Percentiles rank a stretch among this genome's conserved stretches.
Conservation (phyloP, 2,797 vertebrate genomes). For the Toxotes lorentzi region DNA sequence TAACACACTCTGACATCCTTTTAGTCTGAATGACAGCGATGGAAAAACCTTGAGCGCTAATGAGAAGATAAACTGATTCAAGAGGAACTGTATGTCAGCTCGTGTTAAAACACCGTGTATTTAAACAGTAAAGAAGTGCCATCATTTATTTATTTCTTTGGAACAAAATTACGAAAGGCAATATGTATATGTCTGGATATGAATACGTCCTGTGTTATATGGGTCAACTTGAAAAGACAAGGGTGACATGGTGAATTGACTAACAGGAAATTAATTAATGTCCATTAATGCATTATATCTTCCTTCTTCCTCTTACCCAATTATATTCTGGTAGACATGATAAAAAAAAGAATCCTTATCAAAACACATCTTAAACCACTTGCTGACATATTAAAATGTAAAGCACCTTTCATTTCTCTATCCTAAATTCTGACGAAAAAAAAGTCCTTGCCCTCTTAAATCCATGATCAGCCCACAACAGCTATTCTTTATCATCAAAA, state of each 20-base stretch:
- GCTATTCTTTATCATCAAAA: constrained; percentile 2
- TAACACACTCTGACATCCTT: background rate
- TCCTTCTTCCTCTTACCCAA: background rate
- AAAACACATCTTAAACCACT: background rate
- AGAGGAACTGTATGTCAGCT: background rate
- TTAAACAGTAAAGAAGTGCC: background rate
- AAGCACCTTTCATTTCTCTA: constrained; percentile 11
- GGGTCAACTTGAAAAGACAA: background rate
- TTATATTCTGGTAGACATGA: background rate
- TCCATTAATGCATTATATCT: background rate
- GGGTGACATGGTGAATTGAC: background rate
- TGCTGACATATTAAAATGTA: constrained; percentile 10
- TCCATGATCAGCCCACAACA: background rate
- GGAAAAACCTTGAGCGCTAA: background rate
- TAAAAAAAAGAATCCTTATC: background rate
- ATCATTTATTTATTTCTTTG: background rate
- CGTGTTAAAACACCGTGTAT: background rate
- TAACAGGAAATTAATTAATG: background rate
- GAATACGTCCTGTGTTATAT: background rate
- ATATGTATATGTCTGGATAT: background rate
- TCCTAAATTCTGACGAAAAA: background rate
- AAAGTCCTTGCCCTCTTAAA: background rate
- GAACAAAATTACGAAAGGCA: background rate
- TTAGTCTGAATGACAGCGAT: background rate
- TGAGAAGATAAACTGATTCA: background rate